These are phyloP conservation scores for Microplitis demolitor DNA, from an alignment of 1,140 invertebrate species.

Conservation along the genomic window DNA sequence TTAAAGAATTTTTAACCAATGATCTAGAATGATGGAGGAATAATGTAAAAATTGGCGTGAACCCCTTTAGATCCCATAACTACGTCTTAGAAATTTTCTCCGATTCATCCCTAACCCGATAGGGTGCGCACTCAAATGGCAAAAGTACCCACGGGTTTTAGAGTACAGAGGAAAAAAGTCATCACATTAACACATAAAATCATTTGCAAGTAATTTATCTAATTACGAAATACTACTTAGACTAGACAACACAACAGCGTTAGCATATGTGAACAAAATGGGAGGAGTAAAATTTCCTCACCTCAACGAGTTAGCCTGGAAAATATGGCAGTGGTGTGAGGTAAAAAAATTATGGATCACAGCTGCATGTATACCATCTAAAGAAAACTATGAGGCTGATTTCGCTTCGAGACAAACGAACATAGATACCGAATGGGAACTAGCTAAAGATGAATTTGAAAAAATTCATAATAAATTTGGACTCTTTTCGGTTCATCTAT, in stretches of 20 bases:
- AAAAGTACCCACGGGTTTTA: not conserved
- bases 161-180: not conserved
- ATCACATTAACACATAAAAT: conserved; percentile 40
- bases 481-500: conserved; percentile 31
- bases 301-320: conserved; percentile 19
- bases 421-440: conserved; percentile 8
- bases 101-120: not conserved
- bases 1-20: not conserved
- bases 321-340: conserved; percentile 38
- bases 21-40: not conserved
- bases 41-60: not conserved
- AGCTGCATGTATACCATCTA: conserved; percentile 31
- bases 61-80: not conserved
- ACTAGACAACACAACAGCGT: conserved; percentile 33
- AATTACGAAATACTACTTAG: conserved; percentile 6
- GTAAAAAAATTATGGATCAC: conserved; percentile 29
- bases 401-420: conserved; percentile 18
- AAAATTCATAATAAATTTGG: not conserved
- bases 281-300: conserved; percentile 32
- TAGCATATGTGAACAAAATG: conserved; percentile 36
- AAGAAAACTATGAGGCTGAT: conserved; percentile 33
- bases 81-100: not conserved
- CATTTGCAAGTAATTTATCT: conserved; percentile 30
- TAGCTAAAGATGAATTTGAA: not conserved
- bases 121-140: not conserved